phyloP scores from a whole-genome alignment of 2,888 invertebrate species.

The Agrotis clavis region DNA sequence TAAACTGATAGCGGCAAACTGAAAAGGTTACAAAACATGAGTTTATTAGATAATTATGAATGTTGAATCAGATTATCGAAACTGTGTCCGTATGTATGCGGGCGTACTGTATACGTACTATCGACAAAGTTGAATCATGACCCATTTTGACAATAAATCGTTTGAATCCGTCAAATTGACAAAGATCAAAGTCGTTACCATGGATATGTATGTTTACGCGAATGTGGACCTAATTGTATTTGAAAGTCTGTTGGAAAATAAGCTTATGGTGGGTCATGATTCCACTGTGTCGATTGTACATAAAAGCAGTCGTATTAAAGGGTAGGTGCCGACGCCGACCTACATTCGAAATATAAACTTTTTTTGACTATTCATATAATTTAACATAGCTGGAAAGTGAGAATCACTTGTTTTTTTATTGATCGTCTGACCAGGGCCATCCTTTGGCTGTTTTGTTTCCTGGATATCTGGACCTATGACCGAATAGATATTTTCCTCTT shows the following conservation, averaged over 20 bases:
- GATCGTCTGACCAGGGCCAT: not conserved
- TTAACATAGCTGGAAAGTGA: not conserved
- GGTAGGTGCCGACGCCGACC: constrained; percentile 40
- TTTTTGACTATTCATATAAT: constrained; percentile 10
- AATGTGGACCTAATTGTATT: too few relatives aligned
- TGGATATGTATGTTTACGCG: too few relatives aligned
- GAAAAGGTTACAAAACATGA: constrained; percentile 87
- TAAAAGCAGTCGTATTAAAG: constrained; percentile 62
- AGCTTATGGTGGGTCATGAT: too few relatives aligned
- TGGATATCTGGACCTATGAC: too few relatives aligned
- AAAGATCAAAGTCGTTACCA: too few relatives aligned
- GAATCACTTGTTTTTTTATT: not conserved
- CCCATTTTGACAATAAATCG: too few relatives aligned
- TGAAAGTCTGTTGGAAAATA: too few relatives aligned
- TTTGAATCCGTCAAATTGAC: too few relatives aligned
- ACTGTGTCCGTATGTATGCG: constrained; percentile 77
- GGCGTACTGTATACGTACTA: constrained; percentile 69
- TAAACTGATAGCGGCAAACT: constrained; percentile 87
- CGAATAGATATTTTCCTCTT: too few relatives aligned
- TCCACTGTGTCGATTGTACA: too few relatives aligned
- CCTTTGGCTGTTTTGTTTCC: too few relatives aligned
- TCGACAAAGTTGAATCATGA: too few relatives aligned
- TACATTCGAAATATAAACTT: constrained; percentile 39
- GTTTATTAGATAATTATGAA: constrained; percentile 88
- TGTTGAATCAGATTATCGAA: constrained; percentile 85